Percentiles rank a stretch among this genome's conserved stretches.
Conservation (phyloP, 2,888 invertebrate genomes). For the Eupithecia subfuscata region DNA sequence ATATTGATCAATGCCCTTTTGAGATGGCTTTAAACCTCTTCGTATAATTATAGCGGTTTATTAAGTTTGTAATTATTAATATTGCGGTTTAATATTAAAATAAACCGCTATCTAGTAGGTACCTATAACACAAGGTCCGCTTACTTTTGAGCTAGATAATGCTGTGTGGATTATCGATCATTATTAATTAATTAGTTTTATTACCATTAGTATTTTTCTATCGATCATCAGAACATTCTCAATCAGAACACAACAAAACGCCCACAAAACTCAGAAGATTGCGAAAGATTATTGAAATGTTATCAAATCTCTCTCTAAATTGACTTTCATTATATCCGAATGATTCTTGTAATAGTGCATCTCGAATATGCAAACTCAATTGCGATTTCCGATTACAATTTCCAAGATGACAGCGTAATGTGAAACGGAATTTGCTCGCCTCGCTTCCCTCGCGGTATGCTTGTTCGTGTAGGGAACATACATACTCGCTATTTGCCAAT, state of each 20-base stretch:
- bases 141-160: too few species aligned
- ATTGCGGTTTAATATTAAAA: too few species aligned
- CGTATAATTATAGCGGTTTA: too few species aligned
- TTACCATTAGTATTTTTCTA: too few species aligned
- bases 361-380: slow-evolving; percentile 27
- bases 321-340: slow-evolving; percentile 6
- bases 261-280: neutral
- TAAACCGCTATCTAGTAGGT: too few species aligned
- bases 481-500: neutral
- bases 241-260: neutral
- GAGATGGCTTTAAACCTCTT: neutral
- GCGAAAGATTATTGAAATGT: neutral
- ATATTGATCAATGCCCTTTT: neutral
- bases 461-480: slow-evolving; percentile 8
- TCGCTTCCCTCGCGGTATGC: slow-evolving; percentile 73
- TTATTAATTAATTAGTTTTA: too few species aligned
- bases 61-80: too few species aligned
- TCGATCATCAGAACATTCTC: neutral
- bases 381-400: slow-evolving; percentile 32
- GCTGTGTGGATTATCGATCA: too few species aligned
- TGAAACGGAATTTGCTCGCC: slow-evolving; percentile 79
- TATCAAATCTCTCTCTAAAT: neutral
- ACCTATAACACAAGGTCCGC: too few species aligned
- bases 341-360: neutral
- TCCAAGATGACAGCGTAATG: slow-evolving; percentile 51